Base-by-base conservation (phyloP, 2,888 invertebrate genomes). In the Amiota communis region DNA sequence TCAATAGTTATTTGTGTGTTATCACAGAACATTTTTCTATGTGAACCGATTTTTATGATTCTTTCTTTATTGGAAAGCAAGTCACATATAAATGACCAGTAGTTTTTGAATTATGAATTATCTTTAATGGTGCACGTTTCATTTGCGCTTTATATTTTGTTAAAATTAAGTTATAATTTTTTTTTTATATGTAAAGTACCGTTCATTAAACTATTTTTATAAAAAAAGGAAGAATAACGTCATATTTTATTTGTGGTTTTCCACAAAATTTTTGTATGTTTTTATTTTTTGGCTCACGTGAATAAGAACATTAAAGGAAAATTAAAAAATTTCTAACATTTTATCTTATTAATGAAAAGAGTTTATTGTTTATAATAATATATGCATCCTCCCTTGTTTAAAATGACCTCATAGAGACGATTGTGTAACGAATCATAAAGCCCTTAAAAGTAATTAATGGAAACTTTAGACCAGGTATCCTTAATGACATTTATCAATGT, bases 401-500 rank as follows among this genome's bases (percentile, higher is more conserved):
- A 51, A 51, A 13, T 51, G n/a, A 4, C 11, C n/a, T 51, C 51
- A 51, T 2, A 51, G 51, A 51, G 4, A 51, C 51, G 51, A 13
- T 51, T 51, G 4, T 1, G 51, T n/a, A 51, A 51, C 1, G 4
- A 11, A 11, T 51, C 51, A 51, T 51, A 51, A 51, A 51, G 51
- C 51, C 51, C 4, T 51, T 51, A 2, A 51, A 51, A 2, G 51
- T 51, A 51, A 51, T 51, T 51, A 13, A 51, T 1, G 51, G 51
- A 51, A 11, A 51, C n/a, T 51, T 4, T 6, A 51, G 4, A 51
- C 51, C 51, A 92, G 93, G 76, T 6, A 51, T 1, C 51, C 4
- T 1, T 51, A 51, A 51, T 51, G 51, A 6, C 4, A 51, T 51
- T 51, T 51, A 51, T 51, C 51, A 51, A 51, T 51, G 51, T 51